Conservation (phyloP, 2,797 vertebrate species). For the Mormyrus hasselquistii region DNA sequence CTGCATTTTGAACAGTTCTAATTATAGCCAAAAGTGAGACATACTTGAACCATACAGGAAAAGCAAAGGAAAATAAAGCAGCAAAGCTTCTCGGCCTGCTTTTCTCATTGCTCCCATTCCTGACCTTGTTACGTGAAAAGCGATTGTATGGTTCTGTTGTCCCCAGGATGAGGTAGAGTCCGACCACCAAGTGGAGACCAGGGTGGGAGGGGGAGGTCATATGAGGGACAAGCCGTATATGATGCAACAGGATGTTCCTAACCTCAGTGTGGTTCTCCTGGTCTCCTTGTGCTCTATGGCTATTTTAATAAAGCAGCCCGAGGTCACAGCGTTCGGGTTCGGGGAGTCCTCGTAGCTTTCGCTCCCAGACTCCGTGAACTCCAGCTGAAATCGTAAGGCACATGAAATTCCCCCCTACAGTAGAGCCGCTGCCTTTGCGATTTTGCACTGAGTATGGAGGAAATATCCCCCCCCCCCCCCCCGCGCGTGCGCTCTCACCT, state of each 20-base stretch:
- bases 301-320: background rate
- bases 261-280: background rate
- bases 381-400: background rate
- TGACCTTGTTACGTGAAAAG: constrained; percentile 1
- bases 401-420: background rate
- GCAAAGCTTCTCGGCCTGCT: background rate
- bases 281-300: background rate
- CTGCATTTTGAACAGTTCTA: background rate
- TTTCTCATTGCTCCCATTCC: background rate
- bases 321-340: background rate
- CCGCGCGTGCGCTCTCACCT: background rate
- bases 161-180: background rate
- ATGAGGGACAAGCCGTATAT: background rate
- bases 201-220: background rate
- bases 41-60: background rate
- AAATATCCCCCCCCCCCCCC: too few relatives aligned
- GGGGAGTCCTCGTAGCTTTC: background rate
- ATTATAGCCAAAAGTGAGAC: background rate
- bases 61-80: background rate
- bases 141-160: background rate
- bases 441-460: background rate
- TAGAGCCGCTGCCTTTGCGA: background rate
- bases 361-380: background rate
- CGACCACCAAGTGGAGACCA: background rate
- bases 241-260: constrained; percentile 7